Base-by-base conservation (phyloP, 2,888 invertebrate species). In the Mimachlamys varia region DNA sequence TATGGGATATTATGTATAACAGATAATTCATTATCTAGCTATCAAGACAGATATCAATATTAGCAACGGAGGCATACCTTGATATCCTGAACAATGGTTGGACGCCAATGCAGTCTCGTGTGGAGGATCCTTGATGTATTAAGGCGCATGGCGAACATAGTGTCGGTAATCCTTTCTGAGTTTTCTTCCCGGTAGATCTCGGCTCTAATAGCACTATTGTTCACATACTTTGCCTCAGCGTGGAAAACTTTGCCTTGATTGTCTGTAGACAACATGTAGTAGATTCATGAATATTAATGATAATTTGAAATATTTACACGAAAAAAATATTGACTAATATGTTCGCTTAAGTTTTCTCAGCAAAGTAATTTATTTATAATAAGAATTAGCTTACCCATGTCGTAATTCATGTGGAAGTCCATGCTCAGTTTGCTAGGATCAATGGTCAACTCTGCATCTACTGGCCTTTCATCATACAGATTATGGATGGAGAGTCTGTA, bases 101-200 rank as follows among this genome's bases (percentile, higher is more conserved):
- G 95, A 87, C 94, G 94, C 95, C 95, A 95, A 91, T 94, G 93
- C 4, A 95, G 62, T 33, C 95, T 90, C 38, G 94, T 92, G 92
- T 95, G 95, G 37, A 95, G 92, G 0, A 95, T 92, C 15, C 93
- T 92, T 2, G 95, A 94, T 13, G 92, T 94, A 91, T 95, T 95
- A 17, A 95, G 92, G 87, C 94, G 91, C 37, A 93, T 90, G 22
- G 94, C 93, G 3, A 95, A 87, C 88, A 94, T 89, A 5, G 91
- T 92, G 88, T 95, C 95, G 15, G 93, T 92, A 0, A 93, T 90
- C 55, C 91, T 90, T 50, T 92, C 91, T 90, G 92, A 88, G 49
- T 92, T 91, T 37, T 92, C 90, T 55, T 94, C 92, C 44, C 93
- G 94, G 90, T 89, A 94, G 27, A 95, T 90, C 89, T 94, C 95